Evolutionary conservation across 2,888 invertebrate genomes (phyloP).

Genomic region (Apotomis capreana): DNA sequence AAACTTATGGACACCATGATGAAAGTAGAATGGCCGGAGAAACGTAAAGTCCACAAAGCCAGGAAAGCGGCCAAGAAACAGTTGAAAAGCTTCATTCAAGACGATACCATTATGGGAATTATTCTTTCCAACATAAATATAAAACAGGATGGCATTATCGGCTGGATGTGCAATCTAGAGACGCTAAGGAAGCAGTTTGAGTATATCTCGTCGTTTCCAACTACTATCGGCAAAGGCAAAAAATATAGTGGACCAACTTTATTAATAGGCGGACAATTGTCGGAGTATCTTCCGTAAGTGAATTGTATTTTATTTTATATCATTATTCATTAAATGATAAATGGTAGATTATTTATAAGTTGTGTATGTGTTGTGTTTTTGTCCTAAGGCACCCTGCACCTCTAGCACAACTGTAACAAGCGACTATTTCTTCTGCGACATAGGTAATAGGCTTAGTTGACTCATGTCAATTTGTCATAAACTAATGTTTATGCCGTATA

Average conservation of each 20-base stretch:
- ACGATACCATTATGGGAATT: conserved; percentile 83
- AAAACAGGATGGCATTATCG: conserved; percentile 64
- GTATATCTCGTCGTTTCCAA: conserved; percentile 85
- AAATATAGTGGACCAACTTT: conserved; percentile 86
- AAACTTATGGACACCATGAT: conserved; percentile 82
- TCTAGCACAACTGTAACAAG: too few relatives aligned
- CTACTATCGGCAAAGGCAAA: conserved; percentile 52
- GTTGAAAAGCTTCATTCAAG: conserved; percentile 57
- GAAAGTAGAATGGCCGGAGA: conserved; percentile 56
- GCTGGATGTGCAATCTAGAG: conserved; percentile 91
- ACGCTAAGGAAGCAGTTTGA: conserved; percentile 85
- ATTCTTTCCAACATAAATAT: conserved; percentile 79
- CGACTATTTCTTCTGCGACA: too few relatives aligned
- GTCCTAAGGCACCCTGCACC: too few relatives aligned
- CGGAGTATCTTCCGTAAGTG: conserved; percentile 89
- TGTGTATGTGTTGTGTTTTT: too few relatives aligned
- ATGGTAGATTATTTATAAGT: too few relatives aligned
- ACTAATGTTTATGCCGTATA: too few relatives aligned
- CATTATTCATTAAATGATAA: not conserved
- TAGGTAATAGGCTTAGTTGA: too few relatives aligned
- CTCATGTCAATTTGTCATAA: too few relatives aligned
- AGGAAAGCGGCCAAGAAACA: conserved; percentile 54
- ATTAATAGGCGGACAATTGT: conserved; percentile 92
- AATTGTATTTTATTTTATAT: not conserved
- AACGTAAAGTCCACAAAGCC: conserved; percentile 56